phyloP scores from a whole-genome alignment of 1,140 invertebrate species.

The Bombus difficillimus region DNA sequence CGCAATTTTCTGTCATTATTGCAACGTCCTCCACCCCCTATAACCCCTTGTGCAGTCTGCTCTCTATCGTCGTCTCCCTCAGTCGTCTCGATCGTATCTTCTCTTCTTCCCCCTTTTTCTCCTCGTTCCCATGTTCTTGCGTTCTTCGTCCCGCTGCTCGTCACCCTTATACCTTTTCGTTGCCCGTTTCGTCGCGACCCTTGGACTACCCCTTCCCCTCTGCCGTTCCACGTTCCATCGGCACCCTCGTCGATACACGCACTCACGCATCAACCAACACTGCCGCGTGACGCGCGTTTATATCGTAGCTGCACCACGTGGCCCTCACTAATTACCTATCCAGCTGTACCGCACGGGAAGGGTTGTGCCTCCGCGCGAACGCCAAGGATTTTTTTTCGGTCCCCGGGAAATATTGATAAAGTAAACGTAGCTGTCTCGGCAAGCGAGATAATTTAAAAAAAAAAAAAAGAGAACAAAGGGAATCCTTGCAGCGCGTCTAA shows the following conservation, averaged over 20 bases:
- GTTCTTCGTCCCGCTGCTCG: not conserved
- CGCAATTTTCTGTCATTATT: conserved; percentile 77
- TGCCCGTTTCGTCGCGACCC: not conserved
- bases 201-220: not conserved
- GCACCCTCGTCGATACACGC: conserved; percentile 47
- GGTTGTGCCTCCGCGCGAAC: conserved; percentile 29
- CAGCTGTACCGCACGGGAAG: conserved; percentile 48
- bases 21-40: conserved; percentile 30
- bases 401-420: conserved; percentile 39
- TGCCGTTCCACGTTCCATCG: conserved; percentile 18
- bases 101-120: not conserved
- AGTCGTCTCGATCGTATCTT: conserved; percentile 40
- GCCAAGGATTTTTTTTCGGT: conserved; percentile 37
- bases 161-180: not conserved
- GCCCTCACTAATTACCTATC: conserved; percentile 68
- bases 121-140: not conserved
- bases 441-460: conserved; percentile 27
- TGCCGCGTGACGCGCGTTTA: conserved; percentile 42
- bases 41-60: not conserved
- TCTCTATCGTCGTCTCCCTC: conserved; percentile 5
- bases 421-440: conserved; percentile 36
- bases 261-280: conserved; percentile 60
- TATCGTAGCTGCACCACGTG: conserved; percentile 63
- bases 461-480: not conserved
- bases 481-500: not conserved